A percentile compares a stretch with the other conserved stretches of the same genome.
Evolutionary conservation across 2,888 invertebrate genomes (phyloP).

Genomic region (Conomelus anceps): DNA sequence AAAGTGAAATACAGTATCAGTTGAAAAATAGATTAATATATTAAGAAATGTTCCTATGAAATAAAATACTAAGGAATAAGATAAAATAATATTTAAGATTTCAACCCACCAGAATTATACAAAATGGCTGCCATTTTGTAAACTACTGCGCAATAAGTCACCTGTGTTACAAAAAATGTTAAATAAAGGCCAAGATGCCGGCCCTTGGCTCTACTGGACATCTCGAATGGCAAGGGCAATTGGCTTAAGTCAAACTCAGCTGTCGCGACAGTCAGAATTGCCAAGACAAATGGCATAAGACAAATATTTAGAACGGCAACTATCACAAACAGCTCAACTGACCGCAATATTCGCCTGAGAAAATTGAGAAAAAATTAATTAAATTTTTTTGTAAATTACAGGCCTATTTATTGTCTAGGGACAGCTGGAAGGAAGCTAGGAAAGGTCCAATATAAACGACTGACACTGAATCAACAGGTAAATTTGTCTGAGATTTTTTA

Average conservation of each 20-base stretch:
- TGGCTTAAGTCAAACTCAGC: background rate
- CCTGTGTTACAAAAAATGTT: background rate
- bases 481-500: too few species aligned
- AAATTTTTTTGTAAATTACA: background rate
- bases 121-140: background rate
- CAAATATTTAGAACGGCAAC: background rate
- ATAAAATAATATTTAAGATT: background rate
- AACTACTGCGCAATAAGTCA: background rate
- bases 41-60: too few species aligned
- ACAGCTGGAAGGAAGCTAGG: too few species aligned
- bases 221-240: background rate
- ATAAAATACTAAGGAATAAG: background rate
- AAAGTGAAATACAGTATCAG: too few species aligned
- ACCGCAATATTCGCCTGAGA: background rate
- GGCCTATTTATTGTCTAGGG: too few species aligned
- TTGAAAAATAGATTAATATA: too few species aligned
- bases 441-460: too few species aligned
- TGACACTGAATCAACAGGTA: too few species aligned
- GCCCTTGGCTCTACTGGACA: background rate
- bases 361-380: background rate
- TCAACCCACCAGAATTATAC: background rate
- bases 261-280: background rate
- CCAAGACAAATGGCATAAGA: background rate
- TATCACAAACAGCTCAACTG: background rate
- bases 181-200: background rate